Evolutionary conservation across 1,140 invertebrate genomes (phyloP), one percentile per base, ranked within the genome.

Genomic region (Physella acuta): DNA sequence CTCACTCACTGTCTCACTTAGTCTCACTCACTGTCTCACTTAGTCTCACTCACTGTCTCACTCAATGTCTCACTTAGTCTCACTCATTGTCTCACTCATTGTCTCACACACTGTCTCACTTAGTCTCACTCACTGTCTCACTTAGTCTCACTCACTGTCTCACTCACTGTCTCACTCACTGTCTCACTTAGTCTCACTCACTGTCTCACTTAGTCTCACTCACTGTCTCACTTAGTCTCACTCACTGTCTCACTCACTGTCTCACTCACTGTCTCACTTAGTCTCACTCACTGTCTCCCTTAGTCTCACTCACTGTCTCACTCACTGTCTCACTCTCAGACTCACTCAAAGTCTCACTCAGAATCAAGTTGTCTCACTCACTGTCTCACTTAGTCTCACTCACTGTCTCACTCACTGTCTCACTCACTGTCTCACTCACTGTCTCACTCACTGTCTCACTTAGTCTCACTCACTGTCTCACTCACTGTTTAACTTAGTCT

Each of bases 101-200:
- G 8, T 31, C 59, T 20, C 59, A 33, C 33, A 31, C 26, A 8
- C 17, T 61, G 5, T 31, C 33, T 20, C 33, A 33, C 33, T 16
- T 14, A 14, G 5, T 61, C 26, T 14, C 59, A 14, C 30, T 14
- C 33, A 31, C 33, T 16, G 11, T 61, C 26, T 31, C 59, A 14
- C 30, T 14, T 26, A 31, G 17, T 16, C 33, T 61, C 26, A 33
- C 59, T 36, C 30, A 33, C 33, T 20, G 17, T 33, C 33, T 61
- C 26, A 61, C 59, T 61, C 59, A 61, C 33, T 33, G 8, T 33
- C 59, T 61, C 26, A 61, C 59, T 36, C 59, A 61, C 33, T 61
- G 26, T 33, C 33, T 61, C 26, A 33, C 59, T 36, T 31, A 61
- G 11, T 33, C 30, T 8, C 33, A 37, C 61, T 39, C 33, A 20